These are phyloP conservation scores for Ctenicera cuprea DNA, from an alignment of 2,888 invertebrate species.

Conservation along the genomic window DNA sequence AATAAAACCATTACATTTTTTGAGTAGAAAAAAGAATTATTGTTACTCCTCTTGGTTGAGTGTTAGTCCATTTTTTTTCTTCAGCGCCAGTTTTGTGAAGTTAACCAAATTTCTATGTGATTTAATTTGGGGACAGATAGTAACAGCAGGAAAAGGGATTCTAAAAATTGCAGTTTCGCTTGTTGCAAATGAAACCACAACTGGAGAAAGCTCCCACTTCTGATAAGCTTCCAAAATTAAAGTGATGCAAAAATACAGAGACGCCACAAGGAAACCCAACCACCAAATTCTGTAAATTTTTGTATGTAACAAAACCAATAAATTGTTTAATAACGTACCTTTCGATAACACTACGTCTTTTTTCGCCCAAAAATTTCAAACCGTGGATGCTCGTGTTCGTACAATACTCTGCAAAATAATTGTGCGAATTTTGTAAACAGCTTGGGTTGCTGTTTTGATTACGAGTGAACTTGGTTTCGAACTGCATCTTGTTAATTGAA, in stretches of 20 bases:
- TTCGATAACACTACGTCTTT: conserved; percentile 66
- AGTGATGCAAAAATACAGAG: conserved; percentile 75
- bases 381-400: conserved; percentile 68
- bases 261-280: conserved; percentile 70
- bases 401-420: conserved; percentile 66
- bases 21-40: not conserved
- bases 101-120: conserved; percentile 65
- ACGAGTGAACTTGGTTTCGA: not conserved
- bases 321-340: conserved; percentile 61
- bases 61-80: conserved; percentile 57
- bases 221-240: conserved; percentile 80
- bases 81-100: conserved; percentile 58
- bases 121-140: conserved; percentile 80
- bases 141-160: conserved; percentile 72
- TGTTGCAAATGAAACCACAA: conserved; percentile 84
- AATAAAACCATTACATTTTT: conserved; percentile 12
- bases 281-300: conserved; percentile 74
- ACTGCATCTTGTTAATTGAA: conserved; percentile 1
- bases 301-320: not conserved
- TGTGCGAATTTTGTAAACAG: conserved; percentile 63
- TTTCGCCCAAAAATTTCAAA: conserved; percentile 68
- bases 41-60: conserved; percentile 76
- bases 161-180: conserved; percentile 80
- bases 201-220: conserved; percentile 83
- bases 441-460: conserved; percentile 55